A percentile compares a stretch with the other conserved stretches of the same genome.
Conservation (phyloP, 1,140 invertebrate species). For the Cylas formicarius region DNA sequence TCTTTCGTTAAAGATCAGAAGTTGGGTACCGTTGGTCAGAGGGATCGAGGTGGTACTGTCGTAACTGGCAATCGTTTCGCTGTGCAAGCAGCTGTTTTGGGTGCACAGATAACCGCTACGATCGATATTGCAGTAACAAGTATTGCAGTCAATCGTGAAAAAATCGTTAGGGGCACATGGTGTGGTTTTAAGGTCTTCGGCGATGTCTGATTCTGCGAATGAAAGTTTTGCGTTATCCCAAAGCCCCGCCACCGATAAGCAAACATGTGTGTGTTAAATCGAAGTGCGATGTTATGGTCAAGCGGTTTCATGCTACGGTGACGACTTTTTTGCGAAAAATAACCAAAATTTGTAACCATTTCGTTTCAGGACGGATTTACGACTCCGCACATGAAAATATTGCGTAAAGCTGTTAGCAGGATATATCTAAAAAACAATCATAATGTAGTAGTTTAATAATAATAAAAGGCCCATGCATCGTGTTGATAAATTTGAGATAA, state of each 20-base stretch:
- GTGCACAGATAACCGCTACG: conserved; percentile 45
- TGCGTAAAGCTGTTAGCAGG: too few species aligned
- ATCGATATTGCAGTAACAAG: conserved; percentile 46
- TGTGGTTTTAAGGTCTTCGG: conserved; percentile 25
- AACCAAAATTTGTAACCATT: too few species aligned
- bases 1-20: conserved; percentile 3
- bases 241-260: not conserved
- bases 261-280: too few species aligned
- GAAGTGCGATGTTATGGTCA: too few species aligned
- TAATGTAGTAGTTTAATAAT: too few species aligned
- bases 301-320: too few species aligned
- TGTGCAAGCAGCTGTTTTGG: conserved; percentile 22
- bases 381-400: too few species aligned
- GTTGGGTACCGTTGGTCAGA: conserved; percentile 5
- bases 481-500: too few species aligned
- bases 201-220: conserved; percentile 21
- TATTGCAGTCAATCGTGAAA: conserved; percentile 48
- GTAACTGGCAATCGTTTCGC: not conserved
- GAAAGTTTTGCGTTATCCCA: conserved; percentile 7
- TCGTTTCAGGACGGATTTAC: too few species aligned
- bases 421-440: too few species aligned
- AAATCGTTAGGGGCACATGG: conserved; percentile 44
- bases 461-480: too few species aligned
- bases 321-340: too few species aligned
- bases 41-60: conserved; percentile 6